Conservation (phyloP, 2,113 vertebrate species). For the Nansenia antarctica region DNA sequence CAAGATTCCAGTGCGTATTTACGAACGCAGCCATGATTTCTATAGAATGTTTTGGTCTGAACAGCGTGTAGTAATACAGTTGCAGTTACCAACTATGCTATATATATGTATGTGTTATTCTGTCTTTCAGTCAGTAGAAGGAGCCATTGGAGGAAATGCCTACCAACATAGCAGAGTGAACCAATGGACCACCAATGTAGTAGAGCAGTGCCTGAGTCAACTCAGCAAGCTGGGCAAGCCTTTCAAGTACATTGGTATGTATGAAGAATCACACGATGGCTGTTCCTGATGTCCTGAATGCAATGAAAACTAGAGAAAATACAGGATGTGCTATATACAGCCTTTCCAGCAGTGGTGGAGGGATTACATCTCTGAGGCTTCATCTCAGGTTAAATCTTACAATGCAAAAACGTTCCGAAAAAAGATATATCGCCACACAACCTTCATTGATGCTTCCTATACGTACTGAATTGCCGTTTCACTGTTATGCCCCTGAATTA, state of each 20-base stretch:
- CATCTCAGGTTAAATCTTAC: neutral
- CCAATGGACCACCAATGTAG: constrained; percentile 88
- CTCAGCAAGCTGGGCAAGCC: constrained; percentile 94
- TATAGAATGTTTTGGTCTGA: too few relatives aligned
- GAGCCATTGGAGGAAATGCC: constrained; percentile 85
- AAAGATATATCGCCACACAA: neutral
- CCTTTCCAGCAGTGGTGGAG: neutral
- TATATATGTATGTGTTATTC: neutral
- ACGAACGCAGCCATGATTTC: too few relatives aligned
- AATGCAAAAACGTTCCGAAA: neutral
- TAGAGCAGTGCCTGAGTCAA: constrained; percentile 91
- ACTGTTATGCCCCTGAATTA: too few relatives aligned
- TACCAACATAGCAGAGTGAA: constrained; percentile 92
- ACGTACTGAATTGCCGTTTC: neutral
- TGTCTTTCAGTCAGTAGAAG: constrained; percentile 81
- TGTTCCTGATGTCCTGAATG: too few relatives aligned
- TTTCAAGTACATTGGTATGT: constrained; percentile 92
- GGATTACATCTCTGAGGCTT: neutral
- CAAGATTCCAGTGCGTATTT: too few relatives aligned
- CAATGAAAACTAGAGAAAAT: neutral
- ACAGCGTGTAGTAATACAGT: neutral
- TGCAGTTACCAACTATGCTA: neutral
- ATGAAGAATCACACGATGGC: too few relatives aligned
- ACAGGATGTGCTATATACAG: neutral
- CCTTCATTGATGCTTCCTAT: neutral